A percentile compares a stretch with the other conserved stretches of the same genome.
Conservation (phyloP, 2,797 vertebrate species). For the Champsocephalus gunnari region DNA sequence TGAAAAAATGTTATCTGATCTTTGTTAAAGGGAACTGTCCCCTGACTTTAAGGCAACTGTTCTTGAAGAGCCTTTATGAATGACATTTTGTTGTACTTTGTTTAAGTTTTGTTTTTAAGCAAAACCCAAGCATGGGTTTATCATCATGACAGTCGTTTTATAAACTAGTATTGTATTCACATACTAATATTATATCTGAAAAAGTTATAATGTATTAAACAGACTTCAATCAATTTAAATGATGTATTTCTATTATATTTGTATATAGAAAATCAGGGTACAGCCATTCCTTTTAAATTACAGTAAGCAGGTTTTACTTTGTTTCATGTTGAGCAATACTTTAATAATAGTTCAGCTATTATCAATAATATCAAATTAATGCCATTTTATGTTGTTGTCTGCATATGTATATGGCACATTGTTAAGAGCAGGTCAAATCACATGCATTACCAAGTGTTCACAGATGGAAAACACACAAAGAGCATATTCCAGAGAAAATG, state of each 20-base stretch:
- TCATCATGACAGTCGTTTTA: too few species aligned
- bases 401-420: background rate
- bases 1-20: background rate
- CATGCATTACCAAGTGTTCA: background rate
- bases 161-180: too few species aligned
- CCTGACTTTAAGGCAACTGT: background rate
- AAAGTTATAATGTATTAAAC: background rate
- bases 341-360: background rate
- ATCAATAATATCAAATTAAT: background rate
- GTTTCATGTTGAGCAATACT: background rate
- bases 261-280: background rate
- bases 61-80: background rate
- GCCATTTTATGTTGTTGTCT: background rate
- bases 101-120: too few species aligned
- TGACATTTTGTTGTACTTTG: too few species aligned
- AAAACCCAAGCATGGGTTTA: too few species aligned
- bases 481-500: background rate
- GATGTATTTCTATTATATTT: too few species aligned
- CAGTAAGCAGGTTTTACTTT: too few species aligned
- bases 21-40: background rate
- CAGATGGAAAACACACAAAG: background rate
- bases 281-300: background rate
- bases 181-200: too few species aligned
- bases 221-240: background rate
- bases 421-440: background rate